Base-by-base conservation (phyloP, 1,140 invertebrate genomes). In the Heliconius eleuchia region DNA sequence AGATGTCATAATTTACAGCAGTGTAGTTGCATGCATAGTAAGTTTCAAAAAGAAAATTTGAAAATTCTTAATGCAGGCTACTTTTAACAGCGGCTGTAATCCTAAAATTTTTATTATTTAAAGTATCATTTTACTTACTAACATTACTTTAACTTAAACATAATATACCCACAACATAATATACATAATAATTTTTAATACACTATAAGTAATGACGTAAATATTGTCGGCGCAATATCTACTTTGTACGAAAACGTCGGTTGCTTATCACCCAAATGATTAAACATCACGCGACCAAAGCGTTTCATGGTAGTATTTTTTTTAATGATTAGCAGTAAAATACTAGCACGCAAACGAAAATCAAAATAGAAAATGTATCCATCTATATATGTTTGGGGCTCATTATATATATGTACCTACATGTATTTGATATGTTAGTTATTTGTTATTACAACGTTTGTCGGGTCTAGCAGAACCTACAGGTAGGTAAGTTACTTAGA, bases 211-310 rank as follows among this genome's bases (percentile, higher is more conserved):
- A 66, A 30, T 16, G 60, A 66, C 11, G 9, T 4, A 30, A 30
- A 66, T 11, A 66, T 23, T 16, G 27, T 30, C 60, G 60, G 23
- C 60, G 27, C 60, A 27, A 60, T 60, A 60, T 60, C 55, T 66
- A 66, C 23, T 66, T 66, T 30, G n/a, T 66, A 66, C 27, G 27
- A 30, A 66, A 66, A 66, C 27, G 60, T 66, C 60, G 11, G 60
- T 66, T 66, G 5, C 60, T 66, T 66, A 66, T 66, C 60, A 66
- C 5, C 23, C 60, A 66, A 66, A 66, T 16, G 23, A 66, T 66
- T 66, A 66, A 66, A 66, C 13, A 66, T 66, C 60, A 66, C 60
- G 60, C 60, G 60, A 66, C 60, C 60, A 66, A 66, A 27, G 60
- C 60, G 60, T 66, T 66, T 30, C 60, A 66, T 66, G 60, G 23